phyloP scores from a whole-genome alignment of 2,888 invertebrate species.

The Ceramica pisi region DNA sequence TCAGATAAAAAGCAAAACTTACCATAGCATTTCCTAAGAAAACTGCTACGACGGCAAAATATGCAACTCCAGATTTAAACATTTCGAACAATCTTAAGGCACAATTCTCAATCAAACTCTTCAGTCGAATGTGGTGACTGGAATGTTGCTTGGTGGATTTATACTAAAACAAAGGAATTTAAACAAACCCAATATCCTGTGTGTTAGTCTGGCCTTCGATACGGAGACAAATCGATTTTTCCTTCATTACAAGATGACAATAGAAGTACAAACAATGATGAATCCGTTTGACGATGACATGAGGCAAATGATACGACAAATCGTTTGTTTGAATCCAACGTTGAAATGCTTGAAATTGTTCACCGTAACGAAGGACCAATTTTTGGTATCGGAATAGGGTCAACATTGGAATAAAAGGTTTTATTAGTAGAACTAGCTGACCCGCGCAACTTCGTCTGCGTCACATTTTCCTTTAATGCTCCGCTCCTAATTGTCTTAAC shows the following conservation, averaged over 20 bases:
- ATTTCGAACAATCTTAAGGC: conserved; percentile 32
- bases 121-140: conserved; percentile 27
- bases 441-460: no score
- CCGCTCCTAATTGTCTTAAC: no score
- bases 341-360: neutral
- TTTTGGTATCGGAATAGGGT: neutral
- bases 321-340: conserved; percentile 9
- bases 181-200: conserved; percentile 64
- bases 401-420: neutral
- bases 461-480: no score
- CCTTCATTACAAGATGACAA: conserved; percentile 50
- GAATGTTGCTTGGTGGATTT: conserved; percentile 28
- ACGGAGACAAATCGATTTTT: conserved; percentile 55
- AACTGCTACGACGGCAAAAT: conserved; percentile 11
- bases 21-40: conserved; percentile 38
- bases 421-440: neutral
- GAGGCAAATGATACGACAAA: neutral
- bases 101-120: conserved; percentile 24
- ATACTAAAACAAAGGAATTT: conserved; percentile 60
- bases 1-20: conserved; percentile 6
- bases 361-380: neutral
- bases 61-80: conserved; percentile 32
- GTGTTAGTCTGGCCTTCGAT: conserved; percentile 49
- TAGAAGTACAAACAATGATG: conserved; percentile 42
- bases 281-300: conserved; percentile 32